Conservation (phyloP, 2,797 vertebrate species). For the Phoebastria nigripes region DNA sequence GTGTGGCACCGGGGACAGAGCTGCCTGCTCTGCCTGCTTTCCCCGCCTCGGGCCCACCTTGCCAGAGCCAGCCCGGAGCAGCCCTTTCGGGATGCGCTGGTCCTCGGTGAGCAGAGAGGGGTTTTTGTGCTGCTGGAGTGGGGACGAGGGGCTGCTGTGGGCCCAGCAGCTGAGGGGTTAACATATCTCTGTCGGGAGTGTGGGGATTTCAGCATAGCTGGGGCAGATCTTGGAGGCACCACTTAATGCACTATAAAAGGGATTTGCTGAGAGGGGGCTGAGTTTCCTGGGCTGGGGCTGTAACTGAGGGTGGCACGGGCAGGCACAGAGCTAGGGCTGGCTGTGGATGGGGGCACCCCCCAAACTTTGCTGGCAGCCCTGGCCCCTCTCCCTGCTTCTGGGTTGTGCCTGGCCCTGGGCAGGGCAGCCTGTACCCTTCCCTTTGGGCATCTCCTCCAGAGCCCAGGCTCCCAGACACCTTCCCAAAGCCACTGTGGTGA, state of each 20-base stretch:
- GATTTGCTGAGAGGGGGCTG: not conserved
- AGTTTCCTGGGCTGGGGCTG: not conserved
- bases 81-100: not conserved
- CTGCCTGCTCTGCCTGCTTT: not conserved
- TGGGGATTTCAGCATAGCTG: not conserved
- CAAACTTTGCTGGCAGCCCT: not conserved
- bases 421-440: not conserved
- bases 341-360: too few species aligned
- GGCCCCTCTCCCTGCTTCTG: not conserved
- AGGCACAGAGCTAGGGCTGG: not conserved
- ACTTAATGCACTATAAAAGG: not conserved
- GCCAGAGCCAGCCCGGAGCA: not conserved
- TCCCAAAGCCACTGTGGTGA: too few species aligned
- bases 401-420: not conserved
- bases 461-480: not conserved
- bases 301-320: rapidly evolving
- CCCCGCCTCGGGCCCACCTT: not conserved
- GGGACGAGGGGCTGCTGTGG: not conserved
- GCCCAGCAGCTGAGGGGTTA: not conserved
- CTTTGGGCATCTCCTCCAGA: not conserved
- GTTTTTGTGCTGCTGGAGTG: not conserved
- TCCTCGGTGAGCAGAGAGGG: not conserved
- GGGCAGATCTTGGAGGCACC: not conserved
- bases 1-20: not conserved
- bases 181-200: not conserved